Evolutionary conservation across 2,113 vertebrate species (phyloP).

Genomic region (Manacus vitellinus): DNA sequence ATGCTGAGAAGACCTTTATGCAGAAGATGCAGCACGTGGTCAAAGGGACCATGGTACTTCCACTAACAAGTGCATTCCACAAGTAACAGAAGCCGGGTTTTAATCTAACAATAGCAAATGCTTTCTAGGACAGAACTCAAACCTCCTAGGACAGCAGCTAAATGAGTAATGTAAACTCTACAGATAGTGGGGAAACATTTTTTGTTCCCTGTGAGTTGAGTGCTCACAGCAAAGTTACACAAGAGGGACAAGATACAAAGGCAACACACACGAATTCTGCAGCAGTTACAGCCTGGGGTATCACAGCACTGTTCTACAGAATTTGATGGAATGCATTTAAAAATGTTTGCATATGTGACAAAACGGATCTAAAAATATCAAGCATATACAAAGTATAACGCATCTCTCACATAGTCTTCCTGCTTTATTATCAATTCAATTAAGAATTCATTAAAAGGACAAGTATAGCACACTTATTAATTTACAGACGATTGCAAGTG

Average conservation of each 20-base stretch:
- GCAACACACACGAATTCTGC: fast-evolving
- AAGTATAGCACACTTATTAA: neutral
- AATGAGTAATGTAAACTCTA: neutral
- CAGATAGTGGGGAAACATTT: neutral
- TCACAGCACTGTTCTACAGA: neutral
- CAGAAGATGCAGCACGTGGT: fast-evolving
- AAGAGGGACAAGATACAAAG: neutral
- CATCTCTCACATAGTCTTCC: neutral
- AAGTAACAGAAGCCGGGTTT: neutral
- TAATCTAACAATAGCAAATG: neutral
- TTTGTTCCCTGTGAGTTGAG: neutral
- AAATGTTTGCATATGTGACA: neutral
- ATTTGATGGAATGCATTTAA: neutral
- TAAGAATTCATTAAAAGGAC: neutral
- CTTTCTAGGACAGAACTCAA: neutral
- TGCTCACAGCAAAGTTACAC: neutral
- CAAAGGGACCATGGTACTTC: neutral
- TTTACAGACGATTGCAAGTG: neutral
- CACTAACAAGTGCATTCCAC: neutral
- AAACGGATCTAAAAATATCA: neutral
- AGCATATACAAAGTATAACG: neutral
- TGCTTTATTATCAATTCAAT: neutral
- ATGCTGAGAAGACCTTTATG: neutral
- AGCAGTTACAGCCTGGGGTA: neutral
- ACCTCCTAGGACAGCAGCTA: neutral